A percentile compares a stretch with the other conserved stretches of the same genome.
Conservation (phyloP, 2,113 vertebrate species). For the Lophochroa leadbeateri region DNA sequence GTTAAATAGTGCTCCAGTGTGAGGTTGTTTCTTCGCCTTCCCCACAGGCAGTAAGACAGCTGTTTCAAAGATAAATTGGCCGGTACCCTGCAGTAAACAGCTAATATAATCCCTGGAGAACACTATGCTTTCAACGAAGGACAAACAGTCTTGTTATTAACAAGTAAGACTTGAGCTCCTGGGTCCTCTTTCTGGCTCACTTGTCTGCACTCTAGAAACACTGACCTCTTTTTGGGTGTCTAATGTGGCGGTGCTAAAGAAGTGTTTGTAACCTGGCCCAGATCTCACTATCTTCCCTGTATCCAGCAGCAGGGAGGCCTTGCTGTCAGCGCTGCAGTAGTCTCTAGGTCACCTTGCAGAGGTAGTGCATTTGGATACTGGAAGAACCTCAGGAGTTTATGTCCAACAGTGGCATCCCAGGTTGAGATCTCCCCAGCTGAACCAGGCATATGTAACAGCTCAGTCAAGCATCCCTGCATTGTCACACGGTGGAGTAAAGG, state of each 20-base stretch:
- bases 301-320: background rate
- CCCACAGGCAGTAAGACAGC: background rate
- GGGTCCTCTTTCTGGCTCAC: constrained; percentile 27
- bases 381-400: background rate
- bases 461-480: background rate
- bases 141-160: constrained; percentile 50
- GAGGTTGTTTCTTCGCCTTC: background rate
- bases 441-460: background rate
- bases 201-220: background rate
- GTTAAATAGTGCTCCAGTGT: background rate
- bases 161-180: constrained; percentile 18
- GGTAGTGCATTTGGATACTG: background rate
- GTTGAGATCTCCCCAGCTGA: background rate
- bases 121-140: constrained; percentile 34
- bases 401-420: background rate
- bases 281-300: background rate
- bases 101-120: constrained; percentile 34
- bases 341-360: background rate
- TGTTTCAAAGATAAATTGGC: constrained; percentile 53
- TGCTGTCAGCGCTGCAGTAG: background rate
- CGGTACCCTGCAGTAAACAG: background rate
- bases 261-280: background rate
- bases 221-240: background rate
- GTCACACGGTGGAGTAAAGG: background rate
- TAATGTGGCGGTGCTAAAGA: background rate